phyloP scores from a whole-genome alignment of 2,113 vertebrate genomes.

The Etheostoma cragini region DNA sequence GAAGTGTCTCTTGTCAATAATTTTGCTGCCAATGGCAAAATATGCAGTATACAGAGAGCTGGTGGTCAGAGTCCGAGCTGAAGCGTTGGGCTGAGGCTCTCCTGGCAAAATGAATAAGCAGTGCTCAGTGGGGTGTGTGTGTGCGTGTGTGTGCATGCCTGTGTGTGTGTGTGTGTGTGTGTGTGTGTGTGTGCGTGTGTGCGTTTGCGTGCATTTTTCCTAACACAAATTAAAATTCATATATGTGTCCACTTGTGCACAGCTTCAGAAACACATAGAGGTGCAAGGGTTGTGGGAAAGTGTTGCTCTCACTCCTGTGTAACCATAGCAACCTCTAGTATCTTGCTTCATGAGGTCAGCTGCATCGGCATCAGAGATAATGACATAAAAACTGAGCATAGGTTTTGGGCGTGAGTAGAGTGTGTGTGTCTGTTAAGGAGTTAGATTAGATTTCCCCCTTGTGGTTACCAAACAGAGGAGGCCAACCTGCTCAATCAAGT shows the following conservation, averaged over 20 bases:
- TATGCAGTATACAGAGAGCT: conserved; percentile 2
- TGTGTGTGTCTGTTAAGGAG: conserved; percentile 20
- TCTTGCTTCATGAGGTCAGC: conserved; percentile 42
- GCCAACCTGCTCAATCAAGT: conserved; percentile 66
- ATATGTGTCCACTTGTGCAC: conserved; percentile 10
- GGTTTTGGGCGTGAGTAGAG: not conserved
- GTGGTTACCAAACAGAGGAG: conserved; percentile 54
- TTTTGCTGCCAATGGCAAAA: conserved; percentile 22
- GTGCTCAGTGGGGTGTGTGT: not conserved
- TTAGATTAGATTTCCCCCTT: conserved; percentile 45
- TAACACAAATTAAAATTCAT: not conserved
- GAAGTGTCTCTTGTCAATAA: conserved; percentile 1
- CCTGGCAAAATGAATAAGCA: conserved; percentile 27
- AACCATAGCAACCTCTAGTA: conserved; percentile 51
- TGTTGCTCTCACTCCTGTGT: conserved; percentile 16
- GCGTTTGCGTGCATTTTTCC: not conserved
- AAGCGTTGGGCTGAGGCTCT: conserved; percentile 29
- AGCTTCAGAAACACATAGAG: conserved; percentile 4
- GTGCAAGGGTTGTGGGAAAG: conserved; percentile 27
- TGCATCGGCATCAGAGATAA: conserved; percentile 19
- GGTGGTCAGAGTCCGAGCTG: conserved; percentile 45
- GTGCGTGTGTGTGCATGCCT: not conserved
- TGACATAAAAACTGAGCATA: conserved; percentile 24
- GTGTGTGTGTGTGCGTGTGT: conserved; percentile 1
- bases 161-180: not conserved